Conservation (phyloP, 2,888 invertebrate species). For the Nebria salina region DNA sequence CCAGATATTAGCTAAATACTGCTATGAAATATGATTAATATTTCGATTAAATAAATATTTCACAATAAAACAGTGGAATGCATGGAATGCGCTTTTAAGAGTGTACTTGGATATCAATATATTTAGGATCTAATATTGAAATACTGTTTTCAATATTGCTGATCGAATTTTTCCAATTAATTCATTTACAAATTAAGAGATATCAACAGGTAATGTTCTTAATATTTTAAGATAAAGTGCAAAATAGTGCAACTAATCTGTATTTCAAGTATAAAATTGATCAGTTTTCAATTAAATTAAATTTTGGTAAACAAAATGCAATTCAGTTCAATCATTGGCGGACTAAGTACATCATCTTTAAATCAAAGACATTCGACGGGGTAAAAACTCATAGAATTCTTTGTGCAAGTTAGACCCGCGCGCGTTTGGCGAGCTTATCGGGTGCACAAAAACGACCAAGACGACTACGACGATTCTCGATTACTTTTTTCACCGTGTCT, state of each 20-base stretch:
- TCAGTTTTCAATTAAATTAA: neutral
- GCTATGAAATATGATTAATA: too few species aligned
- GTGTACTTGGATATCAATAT: too few species aligned
- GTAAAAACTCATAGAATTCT: slow-evolving; percentile 36
- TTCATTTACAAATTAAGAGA: too few species aligned
- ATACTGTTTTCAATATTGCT: too few species aligned
- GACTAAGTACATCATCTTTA: slow-evolving; percentile 31
- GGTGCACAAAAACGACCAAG: slow-evolving; percentile 30
- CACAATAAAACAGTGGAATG: too few species aligned
- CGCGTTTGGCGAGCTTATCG: slow-evolving; percentile 32
- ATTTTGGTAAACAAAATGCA: neutral
- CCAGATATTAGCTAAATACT: too few species aligned
- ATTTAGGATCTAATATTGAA: too few species aligned
- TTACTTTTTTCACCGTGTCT: slow-evolving; percentile 31
- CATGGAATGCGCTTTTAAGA: too few species aligned
- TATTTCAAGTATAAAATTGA: neutral
- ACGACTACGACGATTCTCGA: slow-evolving; percentile 36
- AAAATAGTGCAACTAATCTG: neutral
- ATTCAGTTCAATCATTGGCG: neutral
- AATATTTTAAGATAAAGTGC: neutral
- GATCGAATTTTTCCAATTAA: too few species aligned
- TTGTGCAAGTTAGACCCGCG: slow-evolving; percentile 31
- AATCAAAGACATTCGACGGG: slow-evolving; percentile 34
- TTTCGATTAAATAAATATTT: too few species aligned
- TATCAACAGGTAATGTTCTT: neutral